Percentiles rank a stretch among this genome's conserved stretches.
Evolutionary conservation across 1,140 invertebrate species (phyloP).

Genomic region (Caenorhabditis inopinata): DNA sequence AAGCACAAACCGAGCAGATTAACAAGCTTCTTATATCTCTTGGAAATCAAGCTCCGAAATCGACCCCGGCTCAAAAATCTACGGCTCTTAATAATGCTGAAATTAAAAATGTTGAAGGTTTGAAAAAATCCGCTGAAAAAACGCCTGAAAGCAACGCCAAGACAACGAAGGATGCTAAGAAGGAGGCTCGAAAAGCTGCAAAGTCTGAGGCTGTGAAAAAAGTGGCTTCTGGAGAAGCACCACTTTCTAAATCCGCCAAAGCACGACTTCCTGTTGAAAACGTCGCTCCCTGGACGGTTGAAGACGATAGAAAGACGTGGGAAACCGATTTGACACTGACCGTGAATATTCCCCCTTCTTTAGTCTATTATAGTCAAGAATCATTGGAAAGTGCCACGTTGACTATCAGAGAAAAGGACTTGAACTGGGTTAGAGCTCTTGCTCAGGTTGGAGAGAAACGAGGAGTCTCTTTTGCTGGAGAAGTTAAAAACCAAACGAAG

Average conservation of each 20-base stretch:
- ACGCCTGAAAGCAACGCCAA: neutral
- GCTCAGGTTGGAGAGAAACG: slow-evolving; percentile 5
- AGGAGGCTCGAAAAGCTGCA: slow-evolving; percentile 36
- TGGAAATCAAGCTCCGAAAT: neutral
- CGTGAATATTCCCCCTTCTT: neutral
- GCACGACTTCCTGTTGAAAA: neutral
- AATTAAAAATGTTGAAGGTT: no score
- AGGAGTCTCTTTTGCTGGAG: slow-evolving; percentile 17
- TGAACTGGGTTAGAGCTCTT: neutral
- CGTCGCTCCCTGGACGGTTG: neutral
- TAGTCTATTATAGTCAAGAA: neutral
- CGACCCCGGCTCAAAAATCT: neutral
- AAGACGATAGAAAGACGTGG: slow-evolving; percentile 21
- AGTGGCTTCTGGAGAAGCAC: neutral
- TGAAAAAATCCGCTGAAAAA: no score
- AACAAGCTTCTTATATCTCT: neutral
- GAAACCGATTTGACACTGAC: slow-evolving; percentile 22
- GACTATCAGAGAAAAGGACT: neutral
- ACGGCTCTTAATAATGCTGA: neutral
- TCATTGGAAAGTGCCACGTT: neutral
- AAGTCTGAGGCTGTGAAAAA: slow-evolving; percentile 35
- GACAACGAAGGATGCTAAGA: slow-evolving; percentile 35
- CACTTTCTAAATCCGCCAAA: neutral
- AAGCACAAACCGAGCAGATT: neutral
- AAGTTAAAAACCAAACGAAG: neutral